Evolutionary conservation across 2,888 invertebrate genomes (phyloP).

Genomic region (Pseudoips prasinana): DNA sequence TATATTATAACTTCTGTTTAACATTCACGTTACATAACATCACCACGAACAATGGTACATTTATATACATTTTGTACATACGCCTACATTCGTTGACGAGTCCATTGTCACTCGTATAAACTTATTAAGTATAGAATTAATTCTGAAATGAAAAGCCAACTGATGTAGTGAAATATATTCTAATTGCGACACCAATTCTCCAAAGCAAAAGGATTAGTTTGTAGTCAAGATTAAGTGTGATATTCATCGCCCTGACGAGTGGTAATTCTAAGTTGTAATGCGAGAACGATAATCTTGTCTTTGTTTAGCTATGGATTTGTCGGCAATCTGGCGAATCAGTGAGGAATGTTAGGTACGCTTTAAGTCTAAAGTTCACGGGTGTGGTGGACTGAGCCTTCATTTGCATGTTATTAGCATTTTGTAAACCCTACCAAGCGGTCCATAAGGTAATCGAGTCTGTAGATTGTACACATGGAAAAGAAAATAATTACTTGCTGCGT

Average conservation of each 20-base stretch:
- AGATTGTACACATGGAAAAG: too few relatives aligned
- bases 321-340: background rate
- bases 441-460: too few relatives aligned
- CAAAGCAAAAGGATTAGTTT: slow-evolving; percentile 25
- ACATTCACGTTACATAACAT: slow-evolving; percentile 34
- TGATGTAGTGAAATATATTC: slow-evolving; percentile 21
- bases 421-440: too few relatives aligned
- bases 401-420: too few relatives aligned
- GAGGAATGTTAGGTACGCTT: background rate
- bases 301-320: slow-evolving; percentile 1
- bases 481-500: too few relatives aligned
- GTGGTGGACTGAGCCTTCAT: too few relatives aligned
- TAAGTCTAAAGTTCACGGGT: too few relatives aligned
- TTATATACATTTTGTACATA: slow-evolving; percentile 18
- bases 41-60: slow-evolving; percentile 29
- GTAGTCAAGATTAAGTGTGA: too few relatives aligned
- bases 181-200: slow-evolving; percentile 24
- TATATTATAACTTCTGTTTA: slow-evolving; percentile 26
- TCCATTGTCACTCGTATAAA: slow-evolving; percentile 26
- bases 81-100: slow-evolving; percentile 5
- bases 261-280: too few relatives aligned
- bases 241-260: too few relatives aligned
- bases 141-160: slow-evolving; percentile 19
- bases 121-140: slow-evolving; percentile 19
- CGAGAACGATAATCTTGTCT: background rate